Evolutionary conservation across 2,797 vertebrate species (phyloP), one percentile per base, ranked within the genome.

Genomic region (Muscicapa comitata): DNA sequence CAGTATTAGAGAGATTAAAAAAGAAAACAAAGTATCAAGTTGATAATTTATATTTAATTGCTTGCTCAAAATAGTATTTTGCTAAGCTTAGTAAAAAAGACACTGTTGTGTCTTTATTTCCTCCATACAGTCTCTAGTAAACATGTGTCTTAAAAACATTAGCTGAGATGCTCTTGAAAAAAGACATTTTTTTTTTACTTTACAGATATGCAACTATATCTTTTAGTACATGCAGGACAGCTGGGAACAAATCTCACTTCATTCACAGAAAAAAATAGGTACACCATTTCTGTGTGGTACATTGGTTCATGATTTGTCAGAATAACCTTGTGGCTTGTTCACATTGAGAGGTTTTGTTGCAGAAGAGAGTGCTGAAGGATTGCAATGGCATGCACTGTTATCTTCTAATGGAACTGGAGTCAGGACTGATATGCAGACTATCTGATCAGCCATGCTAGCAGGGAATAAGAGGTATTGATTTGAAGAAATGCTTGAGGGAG

Each of bases 401-500:
- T 94, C 85, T 93, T 63, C 65, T 94, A 89, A 80, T 40, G 90
- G 58, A 75, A 90, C 10, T 61, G 38, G 24, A 95, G 78, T 92
- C 92, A 95, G 94, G 95, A 76, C 24, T 68, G 58, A 58, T 68
- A 77, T 63, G 50, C 58, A 92, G 66, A 67, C 80, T 94, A 93
- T 90, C 90, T 96, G 94, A 91, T 92, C 91, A 93, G 84, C 83
- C 80, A 92, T 54, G 16, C 67, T 67, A 50, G 54, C 73, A 82
- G 68, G 87, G 43, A 94, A 75, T 54, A 77, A 72, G 95, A 67
- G 55, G 31, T 93, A 96, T 86, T 95, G 97, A 97, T 95, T 91
- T 62, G 76, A 94, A 93, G 48, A 81, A 96, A 48, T 50, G 67
- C 86, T 96, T 90, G 43, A 76, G 51, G 88, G 84, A 95, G 58